phyloP scores from a whole-genome alignment of 30 jellyfish, hydroid and myxozoan genomes.

The Sanderia malayensis region DNA sequence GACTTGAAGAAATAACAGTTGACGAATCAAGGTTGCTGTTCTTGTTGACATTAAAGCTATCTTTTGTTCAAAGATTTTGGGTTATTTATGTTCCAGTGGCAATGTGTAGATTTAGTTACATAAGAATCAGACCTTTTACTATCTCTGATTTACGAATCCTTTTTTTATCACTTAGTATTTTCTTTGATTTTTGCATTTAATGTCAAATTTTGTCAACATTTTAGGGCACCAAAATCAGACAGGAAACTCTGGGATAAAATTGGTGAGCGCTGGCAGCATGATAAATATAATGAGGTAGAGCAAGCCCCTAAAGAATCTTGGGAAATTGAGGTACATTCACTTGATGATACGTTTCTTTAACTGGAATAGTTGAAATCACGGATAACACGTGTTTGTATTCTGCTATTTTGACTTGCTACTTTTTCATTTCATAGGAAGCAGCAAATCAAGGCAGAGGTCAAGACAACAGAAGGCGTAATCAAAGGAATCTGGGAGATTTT shows the following conservation, averaged over 20 bases:
- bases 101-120: too few species aligned
- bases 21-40: constrained; percentile 70
- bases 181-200: too few species aligned
- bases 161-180: too few species aligned
- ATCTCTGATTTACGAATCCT: too few species aligned
- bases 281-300: constrained; percentile 57
- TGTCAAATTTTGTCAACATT: too few species aligned
- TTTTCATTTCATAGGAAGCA: too few species aligned
- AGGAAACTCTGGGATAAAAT: constrained; percentile 79
- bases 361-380: too few species aligned
- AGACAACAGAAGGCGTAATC: constrained; percentile 1
- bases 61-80: not conserved
- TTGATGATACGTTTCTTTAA: too few species aligned
- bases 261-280: constrained; percentile 70
- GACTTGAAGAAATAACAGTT: constrained; percentile 48
- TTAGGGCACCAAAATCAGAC: constrained; percentile 30
- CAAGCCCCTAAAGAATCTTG: constrained; percentile 82
- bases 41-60: not conserved
- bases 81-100: too few species aligned
- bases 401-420: too few species aligned
- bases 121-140: too few species aligned
- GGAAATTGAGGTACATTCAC: constrained; percentile 64
- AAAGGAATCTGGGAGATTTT: constrained; percentile 44
- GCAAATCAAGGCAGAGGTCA: constrained; percentile 12
- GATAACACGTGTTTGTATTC: too few species aligned